Evolutionary conservation across 2,888 invertebrate genomes (phyloP).

Genomic region (Oligia latruncula): DNA sequence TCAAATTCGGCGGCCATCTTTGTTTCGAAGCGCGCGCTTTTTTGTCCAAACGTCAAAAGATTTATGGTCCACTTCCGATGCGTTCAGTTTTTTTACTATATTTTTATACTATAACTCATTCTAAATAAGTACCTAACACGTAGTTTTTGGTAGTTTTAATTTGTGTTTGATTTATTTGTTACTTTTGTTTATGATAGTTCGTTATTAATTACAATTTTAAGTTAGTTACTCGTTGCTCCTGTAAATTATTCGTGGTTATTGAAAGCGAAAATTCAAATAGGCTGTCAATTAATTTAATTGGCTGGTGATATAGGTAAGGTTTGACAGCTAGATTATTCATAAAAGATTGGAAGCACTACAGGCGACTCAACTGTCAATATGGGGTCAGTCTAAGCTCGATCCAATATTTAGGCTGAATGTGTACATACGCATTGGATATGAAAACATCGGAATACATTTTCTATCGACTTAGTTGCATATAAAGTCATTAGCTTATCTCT

Average conservation of each 20-base stretch:
- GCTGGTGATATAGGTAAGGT: too few relatives aligned
- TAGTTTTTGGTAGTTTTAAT: conserved; percentile 57
- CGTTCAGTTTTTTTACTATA: conserved; percentile 69
- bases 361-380: neutral
- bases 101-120: conserved; percentile 63
- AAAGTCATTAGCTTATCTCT: conserved; percentile 38
- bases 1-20: conserved; percentile 66
- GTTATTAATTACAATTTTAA: conserved; percentile 24
- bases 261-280: neutral
- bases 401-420: neutral
- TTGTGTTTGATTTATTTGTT: conserved; percentile 62
- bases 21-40: conserved; percentile 69
- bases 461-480: conserved; percentile 22
- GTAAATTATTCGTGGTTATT: neutral
- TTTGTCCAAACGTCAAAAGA: conserved; percentile 76
- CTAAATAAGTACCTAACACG: conserved; percentile 64
- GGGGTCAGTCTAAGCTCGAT: neutral
- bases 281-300: too few relatives aligned
- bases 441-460: neutral
- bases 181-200: conserved; percentile 39
- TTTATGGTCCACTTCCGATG: conserved; percentile 80
- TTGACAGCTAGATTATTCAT: too few relatives aligned
- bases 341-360: too few relatives aligned
- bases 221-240: neutral
- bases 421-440: neutral